These are phyloP conservation scores for Ophioderma brevispina DNA, from an alignment of 35 echinoderm and acorn worm genomes.

Conservation along the genomic window DNA sequence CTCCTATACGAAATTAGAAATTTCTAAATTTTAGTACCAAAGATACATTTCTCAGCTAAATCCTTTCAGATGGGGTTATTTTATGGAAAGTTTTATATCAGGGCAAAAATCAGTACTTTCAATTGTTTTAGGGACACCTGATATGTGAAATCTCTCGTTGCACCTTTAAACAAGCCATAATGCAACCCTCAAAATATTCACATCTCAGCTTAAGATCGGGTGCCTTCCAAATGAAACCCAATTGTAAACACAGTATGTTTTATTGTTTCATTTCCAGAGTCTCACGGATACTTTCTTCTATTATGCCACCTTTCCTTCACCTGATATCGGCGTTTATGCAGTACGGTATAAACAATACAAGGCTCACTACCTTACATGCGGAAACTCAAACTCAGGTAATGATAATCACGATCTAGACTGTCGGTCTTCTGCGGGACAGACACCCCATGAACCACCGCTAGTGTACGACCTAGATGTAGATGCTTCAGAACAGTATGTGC, in stretches of 20 bases:
- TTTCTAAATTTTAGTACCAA: too few relatives aligned
- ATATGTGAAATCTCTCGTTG: not conserved
- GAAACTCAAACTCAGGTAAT: constrained; percentile 36
- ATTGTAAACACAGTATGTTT: not conserved
- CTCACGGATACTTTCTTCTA: constrained; percentile 64
- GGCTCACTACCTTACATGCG: constrained; percentile 73
- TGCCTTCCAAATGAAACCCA: too few relatives aligned
- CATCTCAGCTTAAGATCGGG: not conserved
- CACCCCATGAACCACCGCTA: constrained; percentile 62
- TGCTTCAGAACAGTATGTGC: constrained; percentile 70
- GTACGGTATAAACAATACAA: constrained; percentile 87
- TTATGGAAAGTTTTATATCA: too few relatives aligned
- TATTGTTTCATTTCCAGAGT: constrained; percentile 32
- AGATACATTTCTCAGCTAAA: too few relatives aligned
- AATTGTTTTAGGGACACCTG: not conserved
- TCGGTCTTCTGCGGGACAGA: constrained; percentile 22
- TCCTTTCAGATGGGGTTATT: too few relatives aligned
- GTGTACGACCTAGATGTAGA: constrained; percentile 66
- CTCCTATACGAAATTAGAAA: too few relatives aligned
- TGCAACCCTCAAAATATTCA: not conserved
- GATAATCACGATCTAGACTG: constrained; percentile 74
- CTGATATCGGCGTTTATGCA: constrained; percentile 57
- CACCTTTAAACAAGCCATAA: not conserved
- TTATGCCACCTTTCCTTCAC: constrained; percentile 30
- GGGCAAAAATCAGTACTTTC: too few relatives aligned